Conservation (phyloP, 2,888 invertebrate genomes). For the Steinernema carpocapsae region DNA sequence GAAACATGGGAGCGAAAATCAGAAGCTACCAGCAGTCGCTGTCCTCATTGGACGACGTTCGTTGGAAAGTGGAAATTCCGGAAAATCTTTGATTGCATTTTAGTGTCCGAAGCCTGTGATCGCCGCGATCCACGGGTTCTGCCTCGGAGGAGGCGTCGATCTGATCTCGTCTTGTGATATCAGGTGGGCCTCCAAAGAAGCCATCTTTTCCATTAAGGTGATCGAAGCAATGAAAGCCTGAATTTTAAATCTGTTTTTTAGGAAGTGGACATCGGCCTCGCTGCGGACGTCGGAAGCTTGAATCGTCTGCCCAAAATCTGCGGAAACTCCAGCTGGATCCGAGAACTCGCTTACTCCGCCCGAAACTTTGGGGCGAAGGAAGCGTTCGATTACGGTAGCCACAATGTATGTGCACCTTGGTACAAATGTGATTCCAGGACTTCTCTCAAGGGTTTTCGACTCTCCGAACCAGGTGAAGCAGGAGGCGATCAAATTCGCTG, state of each 20-base stretch:
- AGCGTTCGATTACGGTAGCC: slow-evolving; percentile 52
- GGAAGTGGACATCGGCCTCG: slow-evolving; percentile 81
- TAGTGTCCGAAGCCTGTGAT: slow-evolving; percentile 89
- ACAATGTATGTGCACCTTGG: slow-evolving; percentile 1
- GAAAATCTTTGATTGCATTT: slow-evolving; percentile 29
- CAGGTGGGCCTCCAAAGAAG: slow-evolving; percentile 85
- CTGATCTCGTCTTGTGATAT: slow-evolving; percentile 88
- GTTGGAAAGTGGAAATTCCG: slow-evolving; percentile 7
- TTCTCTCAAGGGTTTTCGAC: slow-evolving; percentile 80
- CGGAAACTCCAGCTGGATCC: slow-evolving; percentile 83
- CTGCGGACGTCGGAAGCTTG: slow-evolving; percentile 92
- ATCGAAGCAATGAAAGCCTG: too few relatives aligned
- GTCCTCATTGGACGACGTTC: slow-evolving; percentile 51
- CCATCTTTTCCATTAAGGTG: slow-evolving; percentile 86
- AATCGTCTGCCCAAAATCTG: slow-evolving; percentile 89
- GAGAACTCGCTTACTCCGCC: slow-evolving; percentile 87
- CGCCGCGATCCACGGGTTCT: slow-evolving; percentile 83
- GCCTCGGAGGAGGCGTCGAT: slow-evolving; percentile 90
- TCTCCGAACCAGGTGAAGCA: slow-evolving; percentile 79
- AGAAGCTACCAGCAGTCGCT: slow-evolving; percentile 53
- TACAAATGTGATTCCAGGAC: too few relatives aligned
- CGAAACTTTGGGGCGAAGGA: slow-evolving; percentile 78
- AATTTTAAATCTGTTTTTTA: slow-evolving; percentile 41
- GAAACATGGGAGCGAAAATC: slow-evolving; percentile 45
- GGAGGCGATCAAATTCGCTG: slow-evolving; percentile 79